Conservation (phyloP, 2,888 invertebrate genomes). For the Cantharis lateralis region DNA sequence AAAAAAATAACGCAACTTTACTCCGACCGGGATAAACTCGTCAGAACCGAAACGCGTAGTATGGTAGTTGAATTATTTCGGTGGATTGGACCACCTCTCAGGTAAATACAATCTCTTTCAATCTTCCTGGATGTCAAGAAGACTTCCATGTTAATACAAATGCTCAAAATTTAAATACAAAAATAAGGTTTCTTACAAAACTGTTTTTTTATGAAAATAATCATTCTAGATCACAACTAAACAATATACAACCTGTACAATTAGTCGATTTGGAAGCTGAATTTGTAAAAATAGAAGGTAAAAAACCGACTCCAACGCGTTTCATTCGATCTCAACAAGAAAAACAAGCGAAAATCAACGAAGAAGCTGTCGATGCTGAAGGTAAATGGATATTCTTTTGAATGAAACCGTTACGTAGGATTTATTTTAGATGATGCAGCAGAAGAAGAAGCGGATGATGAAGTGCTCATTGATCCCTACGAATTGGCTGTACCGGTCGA, state of each 20-base stretch:
- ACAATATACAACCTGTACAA: conserved; percentile 86
- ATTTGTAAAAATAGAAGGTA: conserved; percentile 73
- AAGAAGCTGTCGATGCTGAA: conserved; percentile 56
- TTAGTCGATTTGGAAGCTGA: conserved; percentile 87
- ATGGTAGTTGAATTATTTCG: conserved; percentile 91
- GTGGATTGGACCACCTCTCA: conserved; percentile 57
- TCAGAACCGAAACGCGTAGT: conserved; percentile 90
- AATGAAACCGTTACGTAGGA: conserved; percentile 52
- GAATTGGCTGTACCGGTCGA: conserved; percentile 92
- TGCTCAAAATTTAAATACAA: too few species aligned
- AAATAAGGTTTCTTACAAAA: too few species aligned
- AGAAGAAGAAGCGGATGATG: conserved; percentile 60
- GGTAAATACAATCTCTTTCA: conserved; percentile 34
- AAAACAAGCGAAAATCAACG: conserved; percentile 60
- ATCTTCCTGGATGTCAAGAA: too few species aligned
- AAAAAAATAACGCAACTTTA: conserved; percentile 85
- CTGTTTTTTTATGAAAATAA: background rate
- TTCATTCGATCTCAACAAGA: conserved; percentile 84
- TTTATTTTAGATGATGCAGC: conserved; percentile 58
- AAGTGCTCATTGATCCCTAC: conserved; percentile 80
- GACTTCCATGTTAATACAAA: too few species aligned
- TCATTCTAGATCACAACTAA: conserved; percentile 74
- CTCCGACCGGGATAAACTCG: conserved; percentile 89
- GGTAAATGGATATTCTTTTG: conserved; percentile 47
- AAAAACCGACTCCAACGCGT: conserved; percentile 71